Evolutionary conservation across 2,113 vertebrate genomes (phyloP), one percentile per base, ranked within the genome.

Genomic region (Pavo muticus): DNA sequence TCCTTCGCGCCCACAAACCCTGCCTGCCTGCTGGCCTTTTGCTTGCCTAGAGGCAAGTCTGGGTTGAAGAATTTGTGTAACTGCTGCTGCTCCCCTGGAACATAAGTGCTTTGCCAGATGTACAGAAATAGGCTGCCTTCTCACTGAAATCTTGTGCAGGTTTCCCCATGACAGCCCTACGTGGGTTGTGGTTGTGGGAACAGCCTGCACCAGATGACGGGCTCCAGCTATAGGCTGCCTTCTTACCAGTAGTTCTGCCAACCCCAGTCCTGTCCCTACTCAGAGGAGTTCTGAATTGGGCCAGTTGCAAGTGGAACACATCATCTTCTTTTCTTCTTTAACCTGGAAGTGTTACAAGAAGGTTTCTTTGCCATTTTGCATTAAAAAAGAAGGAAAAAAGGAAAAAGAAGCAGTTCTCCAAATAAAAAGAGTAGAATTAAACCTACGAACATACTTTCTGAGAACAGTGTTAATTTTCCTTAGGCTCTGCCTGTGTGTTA

Each of bases 1-100:
- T 8, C 35, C 85, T 27, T 47, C 82, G 94, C 93, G 88, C 96
- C 91, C 39, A 30, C 96, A 97, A 96, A 97, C 97, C 84, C 97
- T 96, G 79, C 95, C 86, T 80, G 39, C 91, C 98, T 85, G 93
- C 64, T 92, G 75, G 88, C 94, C 95, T 90, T 94, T 93, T 73
- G 20, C 74, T 88, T 7, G 52, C 54, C n/a, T 29, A 0, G 25
- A 47, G 21, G n/a, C 30, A 0, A 15, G 47, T 42, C 14, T n/a
- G 19, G 6, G 1, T 4, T 35, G 4, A 11, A 11, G 3, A 24
- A 4, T 7, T n/a, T 35, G 6, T 16, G 1, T 9, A 8, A 2
- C 4, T 30, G 35, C 52, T 16, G 11, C 21, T 35, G 8, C 25
- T 37, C 32, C 48, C 15, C 20, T 18, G 30, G 32, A 18, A 30